Base-by-base conservation (phyloP, 2,113 vertebrate species). In the Festucalex cinctus region DNA sequence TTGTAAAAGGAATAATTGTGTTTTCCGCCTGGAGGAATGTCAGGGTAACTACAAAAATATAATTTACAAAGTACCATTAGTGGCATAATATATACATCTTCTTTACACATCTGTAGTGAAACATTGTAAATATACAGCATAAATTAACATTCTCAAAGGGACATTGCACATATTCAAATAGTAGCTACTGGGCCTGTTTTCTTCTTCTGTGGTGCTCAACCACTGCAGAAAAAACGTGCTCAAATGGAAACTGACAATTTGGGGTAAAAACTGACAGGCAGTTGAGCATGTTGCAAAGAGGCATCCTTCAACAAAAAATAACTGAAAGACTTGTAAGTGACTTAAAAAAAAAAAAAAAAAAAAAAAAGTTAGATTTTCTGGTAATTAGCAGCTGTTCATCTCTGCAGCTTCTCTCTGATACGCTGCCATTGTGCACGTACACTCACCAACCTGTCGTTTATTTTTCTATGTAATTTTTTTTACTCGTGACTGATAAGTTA, bases 111-210 rank as follows among this genome's bases (percentile, higher is more conserved):
- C 84, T 89, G 80, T 82, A 32, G 54, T 32, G 54, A 57, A 32
- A 57, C 14, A 26, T 57, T 57, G 54, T 57, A 57, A 57, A 32
- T 57, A 57, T 57, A 81, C 83, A 70, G 71, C 85, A 90, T 85
- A 88, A 90, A 91, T 88, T 82, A 89, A 90, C 88, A 91, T 91
- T 91, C 83, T 79, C 73, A 80, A 71, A 83, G 67, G 56, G 57
- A 86, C 82, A 91, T 88, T 89, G 87, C 86, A 91, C 89, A 89
- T 82, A 83, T 66, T 82, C 19, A 78, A 85, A 82, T 73, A 82
- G 83, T 78, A 73, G 72, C 83, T 82, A 85, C 85, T 73, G 69
- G 76, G 64, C 39, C 46, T 61, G 24, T 48, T 24, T 41, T 63
- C 35, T 32, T 28, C 54, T 1, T 19, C 53, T 28, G 60, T 63